Conservation (phyloP, 2,113 vertebrate species). For the Ceratotherium simum region DNA sequence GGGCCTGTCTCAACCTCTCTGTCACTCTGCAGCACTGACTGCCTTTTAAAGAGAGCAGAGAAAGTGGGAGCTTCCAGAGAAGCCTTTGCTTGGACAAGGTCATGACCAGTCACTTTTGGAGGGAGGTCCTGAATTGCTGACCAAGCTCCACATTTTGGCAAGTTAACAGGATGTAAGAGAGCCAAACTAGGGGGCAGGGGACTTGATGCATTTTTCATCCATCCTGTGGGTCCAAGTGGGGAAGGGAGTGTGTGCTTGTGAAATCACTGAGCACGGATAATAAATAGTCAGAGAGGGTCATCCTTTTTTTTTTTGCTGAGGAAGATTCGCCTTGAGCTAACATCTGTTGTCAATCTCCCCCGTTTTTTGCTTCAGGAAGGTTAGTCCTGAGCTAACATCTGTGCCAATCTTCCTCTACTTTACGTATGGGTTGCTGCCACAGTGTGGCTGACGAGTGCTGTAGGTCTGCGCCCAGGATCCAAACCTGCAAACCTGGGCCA, state of each 20-base stretch:
- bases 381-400: no score
- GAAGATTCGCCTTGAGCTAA: no score
- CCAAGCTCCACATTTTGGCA: not conserved
- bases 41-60: slow-evolving; percentile 57
- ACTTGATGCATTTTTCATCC: not conserved
- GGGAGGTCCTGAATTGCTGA: not conserved
- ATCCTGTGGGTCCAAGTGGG: not conserved
- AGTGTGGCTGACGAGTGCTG: no score
- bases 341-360: no score
- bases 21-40: not conserved
- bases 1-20: not conserved
- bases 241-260: not conserved
- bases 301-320: not conserved
- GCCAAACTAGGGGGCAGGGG: not conserved
- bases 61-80: slow-evolving; percentile 35
- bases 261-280: not conserved
- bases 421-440: no score
- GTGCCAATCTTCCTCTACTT: no score
- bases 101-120: not conserved
- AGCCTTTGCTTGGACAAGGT: not conserved
- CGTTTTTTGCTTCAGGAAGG: no score
- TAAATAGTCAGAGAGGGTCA: not conserved
- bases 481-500: no score
- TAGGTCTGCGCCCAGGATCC: no score
- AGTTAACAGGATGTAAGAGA: not conserved